Percentiles rank a stretch among this genome's conserved stretches.
These are phyloP conservation scores for Drosophila guanche DNA, from an alignment of 1,140 invertebrate species.

Conservation along the genomic window DNA sequence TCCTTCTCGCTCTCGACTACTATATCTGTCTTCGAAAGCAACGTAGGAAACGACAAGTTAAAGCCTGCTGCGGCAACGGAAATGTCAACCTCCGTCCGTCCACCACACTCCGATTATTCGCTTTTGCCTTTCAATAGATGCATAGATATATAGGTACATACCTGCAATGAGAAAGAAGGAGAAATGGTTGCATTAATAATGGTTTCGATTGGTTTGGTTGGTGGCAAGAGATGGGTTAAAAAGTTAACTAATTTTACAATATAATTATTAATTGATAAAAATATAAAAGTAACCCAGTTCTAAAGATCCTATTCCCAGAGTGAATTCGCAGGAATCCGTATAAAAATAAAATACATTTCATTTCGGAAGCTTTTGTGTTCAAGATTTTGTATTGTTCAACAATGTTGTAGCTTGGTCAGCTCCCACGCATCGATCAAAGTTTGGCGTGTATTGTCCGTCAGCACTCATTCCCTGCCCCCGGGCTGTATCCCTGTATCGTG, in stretches of 20 bases:
- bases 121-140: conserved; percentile 39
- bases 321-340: conserved; percentile 13
- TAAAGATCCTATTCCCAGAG: not conserved
- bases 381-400: conserved; percentile 14
- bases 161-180: conserved; percentile 56
- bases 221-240: not conserved
- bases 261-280: conserved; percentile 63
- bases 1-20: conserved; percentile 2
- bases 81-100: conserved; percentile 25
- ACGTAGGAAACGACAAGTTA: conserved; percentile 60
- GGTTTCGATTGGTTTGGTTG: conserved; percentile 16
- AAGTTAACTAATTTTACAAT: conserved; percentile 42
- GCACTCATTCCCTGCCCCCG: conserved; percentile 17
- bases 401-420: conserved; percentile 47
- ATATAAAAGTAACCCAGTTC: conserved; percentile 13
- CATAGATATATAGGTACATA: conserved; percentile 65
- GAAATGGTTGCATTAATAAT: conserved; percentile 57
- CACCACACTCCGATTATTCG: conserved; percentile 13
- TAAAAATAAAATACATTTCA: conserved; percentile 48
- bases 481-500: not conserved
- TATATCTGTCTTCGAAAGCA: conserved; percentile 13
- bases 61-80: conserved; percentile 44
- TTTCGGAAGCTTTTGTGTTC: conserved; percentile 65
- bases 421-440: conserved; percentile 36
- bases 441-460: conserved; percentile 41